A percentile compares a stretch with the other conserved stretches of the same genome.
phyloP scores from a whole-genome alignment of 2,888 invertebrate species.

The Drosophila nigricruria region DNA sequence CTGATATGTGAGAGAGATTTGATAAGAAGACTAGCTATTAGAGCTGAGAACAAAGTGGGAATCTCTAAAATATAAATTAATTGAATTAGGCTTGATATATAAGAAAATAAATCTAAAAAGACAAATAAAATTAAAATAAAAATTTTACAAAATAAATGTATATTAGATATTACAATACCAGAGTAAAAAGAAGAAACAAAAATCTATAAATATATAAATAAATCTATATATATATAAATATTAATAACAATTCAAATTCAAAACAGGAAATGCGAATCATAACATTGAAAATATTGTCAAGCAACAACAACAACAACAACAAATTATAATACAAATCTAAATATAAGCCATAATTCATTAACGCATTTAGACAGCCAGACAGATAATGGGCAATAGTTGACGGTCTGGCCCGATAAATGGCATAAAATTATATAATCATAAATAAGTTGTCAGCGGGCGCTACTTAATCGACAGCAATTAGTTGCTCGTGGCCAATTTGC shows the following conservation, averaged over 20 bases:
- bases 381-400: constrained; percentile 17
- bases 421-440: constrained; percentile 61
- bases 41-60: neutral
- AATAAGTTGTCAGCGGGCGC: constrained; percentile 80
- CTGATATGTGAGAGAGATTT: neutral
- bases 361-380: constrained; percentile 42
- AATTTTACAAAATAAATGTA: too few species aligned
- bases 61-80: neutral
- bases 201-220: too few species aligned
- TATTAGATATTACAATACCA: too few species aligned
- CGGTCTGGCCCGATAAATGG: constrained; percentile 49
- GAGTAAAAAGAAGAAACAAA: too few species aligned
- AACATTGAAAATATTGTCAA: constrained; percentile 24
- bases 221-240: neutral
- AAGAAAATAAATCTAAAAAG: neutral
- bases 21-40: neutral
- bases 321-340: constrained; percentile 11
- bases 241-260: neutral
- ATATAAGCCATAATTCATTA: constrained; percentile 65
- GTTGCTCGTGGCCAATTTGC: constrained; percentile 68
- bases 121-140: too few species aligned
- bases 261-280: neutral
- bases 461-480: constrained; percentile 74
- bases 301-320: constrained; percentile 15
- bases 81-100: neutral